Evolutionary conservation across 2,113 vertebrate species (phyloP).

Genomic region (Choloepus hoffmanni): DNA sequence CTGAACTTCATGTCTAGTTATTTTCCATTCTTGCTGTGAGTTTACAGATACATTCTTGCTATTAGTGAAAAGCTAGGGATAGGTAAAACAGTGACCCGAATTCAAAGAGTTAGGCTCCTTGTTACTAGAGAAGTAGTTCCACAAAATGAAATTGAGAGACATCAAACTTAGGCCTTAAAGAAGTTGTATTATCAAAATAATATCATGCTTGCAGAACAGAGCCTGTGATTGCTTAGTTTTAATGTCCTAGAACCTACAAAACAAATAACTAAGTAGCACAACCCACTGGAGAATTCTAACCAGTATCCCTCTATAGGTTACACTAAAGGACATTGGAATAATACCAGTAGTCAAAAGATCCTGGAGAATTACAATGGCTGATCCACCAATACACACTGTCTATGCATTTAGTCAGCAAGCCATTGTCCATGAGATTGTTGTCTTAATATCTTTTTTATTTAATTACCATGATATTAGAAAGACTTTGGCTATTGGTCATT

Average conservation of each 20-base stretch:
- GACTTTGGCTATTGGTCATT: neutral
- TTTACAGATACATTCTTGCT: neutral
- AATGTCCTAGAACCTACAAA: neutral
- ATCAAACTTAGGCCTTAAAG: neutral
- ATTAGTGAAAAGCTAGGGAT: neutral
- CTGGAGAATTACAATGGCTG: neutral
- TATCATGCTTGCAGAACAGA: neutral
- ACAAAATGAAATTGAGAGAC: neutral
- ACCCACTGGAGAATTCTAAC: neutral
- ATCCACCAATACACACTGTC: neutral
- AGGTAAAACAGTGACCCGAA: neutral
- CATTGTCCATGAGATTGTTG: neutral
- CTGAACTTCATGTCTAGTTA: neutral
- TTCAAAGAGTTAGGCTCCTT: neutral
- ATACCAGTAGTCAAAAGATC: accelerated
- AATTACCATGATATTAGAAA: neutral
- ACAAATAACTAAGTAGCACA: neutral
- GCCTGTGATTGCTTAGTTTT: neutral
- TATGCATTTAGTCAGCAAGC: neutral
- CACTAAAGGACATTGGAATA: neutral
- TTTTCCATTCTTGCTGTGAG: neutral
- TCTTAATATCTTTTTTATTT: neutral
- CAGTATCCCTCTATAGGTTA: neutral
- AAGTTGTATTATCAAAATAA: neutral
- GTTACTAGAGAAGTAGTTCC: neutral